phyloP scores from a whole-genome alignment of 2,888 invertebrate species.

The Lepidocyrtinus sp. region DNA sequence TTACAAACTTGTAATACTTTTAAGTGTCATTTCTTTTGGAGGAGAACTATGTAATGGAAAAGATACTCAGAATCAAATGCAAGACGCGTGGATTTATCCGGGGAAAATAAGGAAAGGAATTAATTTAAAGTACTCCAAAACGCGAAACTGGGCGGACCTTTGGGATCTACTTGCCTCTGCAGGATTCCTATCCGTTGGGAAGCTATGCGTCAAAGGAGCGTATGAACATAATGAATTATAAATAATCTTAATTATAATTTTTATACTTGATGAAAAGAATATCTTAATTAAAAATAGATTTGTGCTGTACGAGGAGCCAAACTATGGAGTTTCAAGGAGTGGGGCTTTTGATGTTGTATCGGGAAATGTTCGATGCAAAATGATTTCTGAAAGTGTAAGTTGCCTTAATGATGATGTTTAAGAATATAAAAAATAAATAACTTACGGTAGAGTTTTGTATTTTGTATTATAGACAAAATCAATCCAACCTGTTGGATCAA shows the following conservation, averaged over 20 bases:
- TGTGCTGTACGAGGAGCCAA: constrained; percentile 29
- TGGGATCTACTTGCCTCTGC: constrained; percentile 2
- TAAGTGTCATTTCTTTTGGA: too few relatives aligned
- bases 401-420: too few relatives aligned
- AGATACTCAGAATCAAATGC: too few relatives aligned
- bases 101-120: constrained; percentile 24
- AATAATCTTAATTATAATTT: background rate
- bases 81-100: constrained; percentile 41
- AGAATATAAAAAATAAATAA: too few relatives aligned
- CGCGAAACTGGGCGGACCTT: constrained; percentile 38
- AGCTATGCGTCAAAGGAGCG: constrained; percentile 40
- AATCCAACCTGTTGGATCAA: constrained; percentile 35
- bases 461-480: constrained; percentile 43
- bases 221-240: constrained; percentile 30
- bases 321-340: constrained; percentile 4
- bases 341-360: constrained; percentile 25
- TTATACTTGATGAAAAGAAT: background rate
- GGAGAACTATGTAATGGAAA: too few relatives aligned
- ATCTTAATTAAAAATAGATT: constrained; percentile 28
- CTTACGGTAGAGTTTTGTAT: background rate
- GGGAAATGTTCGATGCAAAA: constrained; percentile 26
- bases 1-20: too few relatives aligned
- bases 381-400: constrained; percentile 40
- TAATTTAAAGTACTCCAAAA: constrained; percentile 28
- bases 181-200: constrained; percentile 39